Evolutionary conservation across 2,888 invertebrate species (phyloP), one percentile per base, ranked within the genome.

Genomic region (Heteropelma amictum): DNA sequence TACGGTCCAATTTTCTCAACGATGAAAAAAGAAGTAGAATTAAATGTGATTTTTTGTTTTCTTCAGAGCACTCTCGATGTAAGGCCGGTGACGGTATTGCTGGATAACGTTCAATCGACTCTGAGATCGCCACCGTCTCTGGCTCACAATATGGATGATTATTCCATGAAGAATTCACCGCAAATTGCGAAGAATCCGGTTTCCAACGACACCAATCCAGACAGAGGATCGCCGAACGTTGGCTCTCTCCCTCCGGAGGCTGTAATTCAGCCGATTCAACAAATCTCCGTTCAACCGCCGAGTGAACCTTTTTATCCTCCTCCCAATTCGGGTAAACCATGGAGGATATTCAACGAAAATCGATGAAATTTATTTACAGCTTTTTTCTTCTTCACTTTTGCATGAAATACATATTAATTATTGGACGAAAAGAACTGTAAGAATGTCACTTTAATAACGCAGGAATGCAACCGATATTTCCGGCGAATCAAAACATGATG

Each of bases 101-200:
- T 81, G 17, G 82, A 83, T 19, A 83, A 77, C 54, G 63, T 79
- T 30, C 79, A 74, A 10, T 53, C 70, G n/a, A 35, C 35, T 8
- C 17, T 33, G 5, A 14, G 45, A 7, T 14, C 67, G 3, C 42
- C 64, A 21, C 61, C 58, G 4, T 63, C 64, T 28, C 58, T 58
- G 33, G 8, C 65, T 12, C 64, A 33, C 4, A 72, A 76, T n/a
- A 35, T 33, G 38, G 77, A 81, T 12, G 56, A 72, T 6, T 38
- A 68, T n/a, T n/a, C n/a, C 42, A 28, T 19, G 42, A 69, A 68
- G n/a, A 67, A 68, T 40, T 6, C 42, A 7, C 30, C 56, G 8
- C 40, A 40, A 23, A 19, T 49, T n/a, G 10, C 40, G 10, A 72
- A 49, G n/a, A 67, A 72, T 42, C 7, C 54, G 10, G 38, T 38